Evolutionary conservation across 2,113 vertebrate species (phyloP).

Genomic region (Odobenus rosmarus): DNA sequence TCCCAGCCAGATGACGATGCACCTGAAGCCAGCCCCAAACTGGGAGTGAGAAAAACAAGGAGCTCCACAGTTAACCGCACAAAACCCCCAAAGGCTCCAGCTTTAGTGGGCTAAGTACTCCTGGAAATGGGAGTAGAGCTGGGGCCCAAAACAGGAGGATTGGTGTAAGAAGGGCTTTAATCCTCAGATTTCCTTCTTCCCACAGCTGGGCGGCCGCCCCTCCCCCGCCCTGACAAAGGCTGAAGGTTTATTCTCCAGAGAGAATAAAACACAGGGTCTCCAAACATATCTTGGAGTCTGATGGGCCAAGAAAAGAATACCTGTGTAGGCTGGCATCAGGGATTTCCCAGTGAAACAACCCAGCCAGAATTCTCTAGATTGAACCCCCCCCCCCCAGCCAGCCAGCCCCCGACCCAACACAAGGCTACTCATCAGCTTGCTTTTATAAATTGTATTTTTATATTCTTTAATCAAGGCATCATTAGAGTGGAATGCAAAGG

Average conservation of each 20-base stretch:
- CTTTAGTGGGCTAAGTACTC: background rate
- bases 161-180: background rate
- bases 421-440: background rate
- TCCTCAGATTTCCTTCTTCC: background rate
- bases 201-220: background rate
- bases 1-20: fast-evolving
- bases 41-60: background rate
- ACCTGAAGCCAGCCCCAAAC: background rate
- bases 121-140: background rate
- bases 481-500: background rate
- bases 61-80: background rate
- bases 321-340: background rate
- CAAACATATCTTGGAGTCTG: no score
- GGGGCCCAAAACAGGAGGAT: background rate
- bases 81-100: background rate
- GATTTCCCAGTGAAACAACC: background rate
- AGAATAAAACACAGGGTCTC: background rate
- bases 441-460: background rate
- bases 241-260: background rate
- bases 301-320: background rate
- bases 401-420: no score
- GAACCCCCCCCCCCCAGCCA: background rate
- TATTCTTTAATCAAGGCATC: background rate
- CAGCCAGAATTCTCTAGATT: no score
- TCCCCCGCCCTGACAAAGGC: background rate